Percentiles rank a stretch among this genome's conserved stretches.
phyloP scores from a whole-genome alignment of 1,140 invertebrate species.

The Orchestia grillus region DNA sequence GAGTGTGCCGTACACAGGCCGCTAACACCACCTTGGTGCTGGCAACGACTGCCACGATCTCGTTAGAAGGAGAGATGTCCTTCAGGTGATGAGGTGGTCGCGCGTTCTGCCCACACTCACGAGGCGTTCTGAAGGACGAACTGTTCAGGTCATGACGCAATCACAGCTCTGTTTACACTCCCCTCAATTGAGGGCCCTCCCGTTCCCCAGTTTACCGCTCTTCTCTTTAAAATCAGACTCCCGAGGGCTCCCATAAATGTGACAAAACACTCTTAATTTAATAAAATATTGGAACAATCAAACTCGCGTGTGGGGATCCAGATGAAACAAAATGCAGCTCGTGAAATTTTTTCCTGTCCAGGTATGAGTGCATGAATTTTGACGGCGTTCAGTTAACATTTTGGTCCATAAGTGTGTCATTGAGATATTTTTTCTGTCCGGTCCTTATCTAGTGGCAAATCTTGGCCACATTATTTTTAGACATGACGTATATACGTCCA shows the following conservation, averaged over 20 bases:
- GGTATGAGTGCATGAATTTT: background rate
- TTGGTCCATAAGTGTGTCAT: background rate
- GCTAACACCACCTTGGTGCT: background rate
- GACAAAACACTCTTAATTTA: no score
- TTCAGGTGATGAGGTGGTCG: background rate
- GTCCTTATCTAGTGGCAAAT: background rate
- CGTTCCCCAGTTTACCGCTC: no score
- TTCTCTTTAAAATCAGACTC: background rate
- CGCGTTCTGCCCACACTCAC: background rate
- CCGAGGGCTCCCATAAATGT: background rate
- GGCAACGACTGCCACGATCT: constrained; percentile 16
- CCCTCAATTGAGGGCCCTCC: background rate
- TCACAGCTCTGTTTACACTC: constrained; percentile 28
- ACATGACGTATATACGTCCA: background rate
- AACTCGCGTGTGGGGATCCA: background rate
- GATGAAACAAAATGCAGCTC: background rate
- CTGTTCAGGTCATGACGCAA: background rate
- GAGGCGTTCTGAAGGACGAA: background rate
- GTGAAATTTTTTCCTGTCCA: background rate
- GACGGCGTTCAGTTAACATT: background rate
- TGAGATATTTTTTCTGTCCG: background rate
- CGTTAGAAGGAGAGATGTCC: constrained; percentile 44
- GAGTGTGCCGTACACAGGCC: constrained; percentile 7
- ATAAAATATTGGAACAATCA: no score
- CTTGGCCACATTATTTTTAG: background rate